Base-by-base conservation (phyloP, 2,797 vertebrate species). In the Decapterus maruadsi region DNA sequence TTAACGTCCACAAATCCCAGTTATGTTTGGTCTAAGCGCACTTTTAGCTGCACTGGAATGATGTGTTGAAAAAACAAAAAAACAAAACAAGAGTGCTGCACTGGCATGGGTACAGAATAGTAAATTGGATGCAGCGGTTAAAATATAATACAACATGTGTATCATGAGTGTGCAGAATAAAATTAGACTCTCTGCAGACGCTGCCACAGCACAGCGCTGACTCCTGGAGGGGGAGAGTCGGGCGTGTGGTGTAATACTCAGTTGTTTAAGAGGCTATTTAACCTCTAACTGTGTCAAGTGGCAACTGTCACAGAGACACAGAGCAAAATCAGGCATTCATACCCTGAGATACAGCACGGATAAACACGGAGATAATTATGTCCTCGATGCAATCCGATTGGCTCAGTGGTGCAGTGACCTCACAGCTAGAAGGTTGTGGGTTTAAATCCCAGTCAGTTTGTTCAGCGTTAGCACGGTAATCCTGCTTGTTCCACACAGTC, bases 221-320 rank as follows among this genome's bases (percentile, higher is more conserved):
- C 78, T 82, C 81, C 87, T 83, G 70, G 2, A 59, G 88, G 86
- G 80, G 80, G 75, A 76, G 65, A 4, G 78, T 11, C 82, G 55
- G 80, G 61, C 84, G 75, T 78, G 87, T 72, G 88, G 80, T 77
- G 87, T 46, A 74, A 88, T 70, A 85, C 88, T 91, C 84, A 71
- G 86, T 84, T 75, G 83, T 88, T 89, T 82, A 90, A 92, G 93
- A 90, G 89, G 86, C 89, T 82, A 81, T 92, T 95, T 93, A 94
- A 94, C 92, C 92, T 88, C 78, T 19, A 83, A 83, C 78, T 78
- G 77, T 82, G 85, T 88, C 81, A 85, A 90, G 87, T 82, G 78
- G 78, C 68, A 34, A 34, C 76, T 84, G 80, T 84, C 76, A 86
- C 43, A 20, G 80, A 87, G 78, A 77, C 83, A 63, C 68, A 72